These are phyloP conservation scores for Lordiphosa andalusiaca DNA, from an alignment of 2,888 invertebrate species.

Conservation along the genomic window DNA sequence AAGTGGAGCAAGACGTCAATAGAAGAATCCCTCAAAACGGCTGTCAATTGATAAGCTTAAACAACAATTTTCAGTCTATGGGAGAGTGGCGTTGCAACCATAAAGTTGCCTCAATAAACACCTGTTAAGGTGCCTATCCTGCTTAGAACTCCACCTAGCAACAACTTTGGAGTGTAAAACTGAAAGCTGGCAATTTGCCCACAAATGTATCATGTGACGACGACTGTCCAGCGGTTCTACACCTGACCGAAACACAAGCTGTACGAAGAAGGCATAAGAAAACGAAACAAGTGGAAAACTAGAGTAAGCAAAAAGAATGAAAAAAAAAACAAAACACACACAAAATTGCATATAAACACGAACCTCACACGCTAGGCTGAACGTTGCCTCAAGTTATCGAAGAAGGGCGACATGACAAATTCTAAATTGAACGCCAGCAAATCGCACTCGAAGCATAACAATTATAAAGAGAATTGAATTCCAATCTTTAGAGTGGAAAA, in stretches of 20 bases:
- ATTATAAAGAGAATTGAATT: too few species aligned
- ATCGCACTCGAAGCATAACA: too few species aligned
- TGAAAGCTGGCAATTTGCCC: conserved; percentile 4
- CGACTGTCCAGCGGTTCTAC: conserved; percentile 3
- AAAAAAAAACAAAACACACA: background rate
- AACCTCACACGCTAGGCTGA: too few species aligned
- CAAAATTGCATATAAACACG: conserved; percentile 27
- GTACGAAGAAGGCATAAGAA: background rate
- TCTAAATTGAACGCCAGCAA: conserved; percentile 15
- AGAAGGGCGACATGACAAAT: conserved; percentile 24
- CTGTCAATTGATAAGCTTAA: conserved; percentile 50
- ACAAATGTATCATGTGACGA: conserved; percentile 9
- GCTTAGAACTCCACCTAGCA: conserved; percentile 13
- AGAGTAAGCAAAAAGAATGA: conserved; percentile 34
- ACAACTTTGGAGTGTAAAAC: conserved; percentile 10
- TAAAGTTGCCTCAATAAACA: conserved; percentile 21
- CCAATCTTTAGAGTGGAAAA: too few species aligned
- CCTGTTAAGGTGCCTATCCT: conserved; percentile 18
- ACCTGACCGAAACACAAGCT: conserved; percentile 9
- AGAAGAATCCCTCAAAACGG: background rate
- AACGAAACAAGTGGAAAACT: conserved; percentile 14
- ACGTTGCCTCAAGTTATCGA: conserved; percentile 15
- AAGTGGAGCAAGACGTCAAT: conserved; percentile 38
- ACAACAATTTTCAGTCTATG: conserved; percentile 17
- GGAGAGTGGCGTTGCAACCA: conserved; percentile 3